Percentiles rank a stretch among this genome's conserved stretches.
Evolutionary conservation across 2,113 vertebrate genomes (phyloP).

Genomic region (Semnornis frantzii): DNA sequence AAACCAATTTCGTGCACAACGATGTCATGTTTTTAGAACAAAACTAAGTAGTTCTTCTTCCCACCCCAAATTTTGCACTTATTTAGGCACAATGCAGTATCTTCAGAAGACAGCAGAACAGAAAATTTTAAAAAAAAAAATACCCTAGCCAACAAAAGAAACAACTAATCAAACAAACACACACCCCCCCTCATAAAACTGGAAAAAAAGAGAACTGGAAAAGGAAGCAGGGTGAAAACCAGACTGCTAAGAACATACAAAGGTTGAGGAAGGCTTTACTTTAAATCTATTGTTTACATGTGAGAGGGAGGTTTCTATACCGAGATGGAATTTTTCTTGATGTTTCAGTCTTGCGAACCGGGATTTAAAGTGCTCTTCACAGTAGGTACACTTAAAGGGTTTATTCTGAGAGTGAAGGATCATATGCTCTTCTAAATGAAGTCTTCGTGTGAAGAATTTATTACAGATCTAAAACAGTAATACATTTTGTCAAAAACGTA

Average conservation of each 20-base stretch:
- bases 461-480: conserved; percentile 87
- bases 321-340: conserved; percentile 96
- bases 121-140: background rate
- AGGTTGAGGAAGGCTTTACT: background rate
- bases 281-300: conserved; percentile 48
- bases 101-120: background rate
- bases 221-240: background rate
- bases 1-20: background rate
- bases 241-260: background rate
- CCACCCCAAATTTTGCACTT: background rate
- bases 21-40: background rate
- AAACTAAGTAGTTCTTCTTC: background rate
- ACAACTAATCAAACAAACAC: background rate
- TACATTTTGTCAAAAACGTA: background rate
- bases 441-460: conserved; percentile 93
- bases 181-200: background rate
- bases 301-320: conserved; percentile 72
- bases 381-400: conserved; percentile 96
- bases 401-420: conserved; percentile 96
- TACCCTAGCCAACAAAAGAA: background rate
- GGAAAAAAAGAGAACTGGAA: background rate
- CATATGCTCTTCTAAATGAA: conserved; percentile 97
- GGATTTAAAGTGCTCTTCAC: conserved; percentile 95
- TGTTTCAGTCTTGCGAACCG: conserved; percentile 95
- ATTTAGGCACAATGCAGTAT: background rate